These are phyloP conservation scores for Sinocyclocheilus maitianheensis DNA, from an alignment of 2,113 vertebrate genomes.

Conservation along the genomic window DNA sequence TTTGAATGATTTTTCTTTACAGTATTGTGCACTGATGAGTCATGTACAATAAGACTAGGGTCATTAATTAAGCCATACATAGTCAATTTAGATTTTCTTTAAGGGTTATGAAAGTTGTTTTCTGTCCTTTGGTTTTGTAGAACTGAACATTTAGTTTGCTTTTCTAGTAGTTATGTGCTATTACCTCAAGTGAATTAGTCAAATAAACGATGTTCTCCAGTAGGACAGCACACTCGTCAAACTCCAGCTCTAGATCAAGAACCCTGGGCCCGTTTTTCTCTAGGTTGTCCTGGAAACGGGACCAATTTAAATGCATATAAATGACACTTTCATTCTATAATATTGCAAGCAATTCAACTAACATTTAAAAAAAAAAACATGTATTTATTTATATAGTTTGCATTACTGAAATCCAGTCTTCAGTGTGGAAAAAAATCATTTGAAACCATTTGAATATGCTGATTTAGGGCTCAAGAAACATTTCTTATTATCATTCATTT, in stretches of 20 bases:
- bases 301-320: background rate
- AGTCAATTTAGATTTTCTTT: background rate
- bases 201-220: slow-evolving; percentile 93
- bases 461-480: too few relatives aligned
- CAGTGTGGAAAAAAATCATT: too few relatives aligned
- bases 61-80: background rate
- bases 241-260: slow-evolving; percentile 92
- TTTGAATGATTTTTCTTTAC: background rate
- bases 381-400: too few relatives aligned
- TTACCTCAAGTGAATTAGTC: slow-evolving; percentile 93
- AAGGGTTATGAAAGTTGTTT: background rate
- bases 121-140: background rate
- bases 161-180: background rate
- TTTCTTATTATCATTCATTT: too few relatives aligned
- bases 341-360: background rate
- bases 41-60: background rate
- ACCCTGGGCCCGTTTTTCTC: slow-evolving; percentile 89
- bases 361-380: background rate
- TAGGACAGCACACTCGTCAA: slow-evolving; percentile 89
- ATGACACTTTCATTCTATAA: background rate
- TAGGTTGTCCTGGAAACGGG: slow-evolving; percentile 84
- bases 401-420: too few relatives aligned
- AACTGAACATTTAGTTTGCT: background rate
- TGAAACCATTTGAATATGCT: background rate
- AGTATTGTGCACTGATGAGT: background rate